Evolutionary conservation across 2,888 invertebrate genomes (phyloP).

Genomic region (Lithophane socia): DNA sequence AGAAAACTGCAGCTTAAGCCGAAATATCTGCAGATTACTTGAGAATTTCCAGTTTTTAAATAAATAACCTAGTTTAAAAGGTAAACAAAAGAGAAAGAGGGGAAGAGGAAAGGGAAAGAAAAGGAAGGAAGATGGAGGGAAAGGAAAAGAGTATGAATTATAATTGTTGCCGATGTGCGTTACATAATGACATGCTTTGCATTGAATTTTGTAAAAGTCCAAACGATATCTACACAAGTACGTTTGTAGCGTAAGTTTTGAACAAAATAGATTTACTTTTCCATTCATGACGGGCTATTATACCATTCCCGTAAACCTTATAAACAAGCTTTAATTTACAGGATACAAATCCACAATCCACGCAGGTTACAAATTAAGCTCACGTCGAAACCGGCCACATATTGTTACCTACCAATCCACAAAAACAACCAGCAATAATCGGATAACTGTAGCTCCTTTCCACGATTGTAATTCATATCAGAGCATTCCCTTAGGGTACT

Average conservation of each 20-base stretch:
- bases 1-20: not conserved
- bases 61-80: not conserved
- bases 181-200: not conserved
- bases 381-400: not conserved
- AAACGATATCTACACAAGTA: not conserved
- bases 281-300: not conserved
- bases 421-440: not conserved
- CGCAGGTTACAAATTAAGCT: not conserved
- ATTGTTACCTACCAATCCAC: not conserved
- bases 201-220: not conserved
- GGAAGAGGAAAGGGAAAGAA: too few species aligned
- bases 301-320: not conserved
- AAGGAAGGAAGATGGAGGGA: too few species aligned
- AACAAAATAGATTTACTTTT: not conserved
- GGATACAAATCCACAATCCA: not conserved
- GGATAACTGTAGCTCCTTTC: not conserved
- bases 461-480: slow-evolving; percentile 27
- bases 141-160: not conserved
- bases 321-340: not conserved
- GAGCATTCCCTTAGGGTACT: slow-evolving; percentile 12
- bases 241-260: not conserved
- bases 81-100: too few species aligned
- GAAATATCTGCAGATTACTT: not conserved
- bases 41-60: not conserved
- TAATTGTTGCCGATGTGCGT: not conserved